These are phyloP conservation scores for Penaeus monodon DNA, from an alignment of 2,888 invertebrate species.

Conservation along the genomic window DNA sequence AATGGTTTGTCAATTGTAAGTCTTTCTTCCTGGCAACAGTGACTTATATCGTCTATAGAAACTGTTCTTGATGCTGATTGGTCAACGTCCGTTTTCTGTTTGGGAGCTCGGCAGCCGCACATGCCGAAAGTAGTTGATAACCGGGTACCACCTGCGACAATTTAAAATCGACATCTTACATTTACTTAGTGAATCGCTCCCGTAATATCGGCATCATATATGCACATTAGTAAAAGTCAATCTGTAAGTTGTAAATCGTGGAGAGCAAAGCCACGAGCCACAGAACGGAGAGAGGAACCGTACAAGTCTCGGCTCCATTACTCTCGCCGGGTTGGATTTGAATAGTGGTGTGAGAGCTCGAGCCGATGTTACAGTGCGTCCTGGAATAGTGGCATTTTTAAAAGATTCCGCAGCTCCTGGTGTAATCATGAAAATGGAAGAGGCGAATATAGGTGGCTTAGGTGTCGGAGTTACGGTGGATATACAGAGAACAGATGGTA, in stretches of 20 bases:
- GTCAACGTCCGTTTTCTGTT: slow-evolving; percentile 29
- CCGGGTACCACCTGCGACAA: slow-evolving; percentile 48
- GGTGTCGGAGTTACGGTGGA: slow-evolving; percentile 60
- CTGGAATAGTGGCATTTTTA: slow-evolving; percentile 27
- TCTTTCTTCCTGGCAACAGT: too few species aligned
- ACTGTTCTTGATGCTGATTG: slow-evolving; percentile 20
- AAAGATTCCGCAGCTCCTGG: slow-evolving; percentile 35
- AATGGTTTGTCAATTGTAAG: too few species aligned
- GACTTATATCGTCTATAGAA: slow-evolving; percentile 15
- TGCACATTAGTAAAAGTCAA: background rate
- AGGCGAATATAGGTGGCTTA: slow-evolving; percentile 58
- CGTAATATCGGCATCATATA: background rate
- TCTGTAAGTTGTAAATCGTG: background rate
- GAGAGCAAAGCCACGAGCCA: background rate
- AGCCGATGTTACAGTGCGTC: slow-evolving; percentile 33
- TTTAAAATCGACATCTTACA: slow-evolving; percentile 31
- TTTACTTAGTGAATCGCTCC: background rate
- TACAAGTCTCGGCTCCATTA: background rate
- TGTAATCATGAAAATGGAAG: slow-evolving; percentile 64
- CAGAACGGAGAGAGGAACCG: background rate
- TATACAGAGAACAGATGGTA: slow-evolving; percentile 65
- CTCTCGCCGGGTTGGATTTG: slow-evolving; percentile 51
- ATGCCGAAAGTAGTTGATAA: slow-evolving; percentile 41
- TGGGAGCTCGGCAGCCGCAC: slow-evolving; percentile 9
- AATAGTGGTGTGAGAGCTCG: slow-evolving; percentile 40